Evolutionary conservation across 2,888 invertebrate genomes (phyloP), one percentile per base, ranked within the genome.

Genomic region (Argynnis bischoffii): DNA sequence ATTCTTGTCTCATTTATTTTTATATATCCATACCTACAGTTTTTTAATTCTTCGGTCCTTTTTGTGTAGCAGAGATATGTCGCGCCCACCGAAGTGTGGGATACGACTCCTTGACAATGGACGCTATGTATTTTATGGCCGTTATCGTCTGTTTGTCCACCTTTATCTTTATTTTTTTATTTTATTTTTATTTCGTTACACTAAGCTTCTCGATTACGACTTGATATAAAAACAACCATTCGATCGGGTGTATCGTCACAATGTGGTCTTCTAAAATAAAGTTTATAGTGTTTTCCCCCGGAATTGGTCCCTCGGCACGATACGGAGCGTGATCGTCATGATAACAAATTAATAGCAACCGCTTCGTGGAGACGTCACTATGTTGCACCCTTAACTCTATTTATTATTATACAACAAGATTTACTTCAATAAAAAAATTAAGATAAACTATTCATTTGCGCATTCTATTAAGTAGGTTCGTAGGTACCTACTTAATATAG

Each of bases 291-390:
- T 64, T 72, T 68, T 74, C 66, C 64, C 67, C 67, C 56, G 53
- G 67, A 74, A 72, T 57, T 55, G 67, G 57, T 71, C 69, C 71
- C 69, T 66, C 31, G 69, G 64, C 59, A 48, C 50, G 70, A 64
- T n/a, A 61, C 63, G 55, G 47, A 46, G 59, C 31, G 60, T 55
- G 64, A 48, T 64, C 60, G 63, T 51, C 55, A 47, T 47, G 68
- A 69, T 69, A 86, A 81, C 81, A 79, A 79, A 84, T 87, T 87
- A 87, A 88, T 87, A 88, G 86, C 85, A 85, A 88, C 87, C 88
- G 83, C 86, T 85, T 85, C 85, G 83, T 78, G 76, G 78, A 82
- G 83, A 84, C 85, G 86, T 84, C 85, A 79, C 80, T 68, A 74
- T 78, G 73, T 72, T 75, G 71, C 72, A 70, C 75, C 71, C 76